Conservation (phyloP, 2,888 invertebrate genomes). For the Melanchra persicariae region DNA sequence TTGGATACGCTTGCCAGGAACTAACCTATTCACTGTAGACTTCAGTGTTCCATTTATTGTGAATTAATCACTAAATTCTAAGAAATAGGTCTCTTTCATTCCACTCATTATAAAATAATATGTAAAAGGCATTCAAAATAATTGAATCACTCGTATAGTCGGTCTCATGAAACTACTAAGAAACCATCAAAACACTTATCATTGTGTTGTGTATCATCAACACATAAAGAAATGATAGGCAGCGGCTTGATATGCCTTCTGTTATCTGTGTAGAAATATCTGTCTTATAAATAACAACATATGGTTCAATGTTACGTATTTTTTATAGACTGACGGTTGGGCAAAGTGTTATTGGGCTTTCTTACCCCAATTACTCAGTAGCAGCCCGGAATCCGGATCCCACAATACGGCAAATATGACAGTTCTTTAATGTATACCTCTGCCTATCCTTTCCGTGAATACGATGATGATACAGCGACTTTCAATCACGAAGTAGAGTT, state of each 20-base stretch:
- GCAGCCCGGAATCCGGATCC: too few relatives aligned
- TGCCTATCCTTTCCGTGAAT: not conserved
- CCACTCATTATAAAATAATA: not conserved
- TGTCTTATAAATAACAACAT: conserved; percentile 29
- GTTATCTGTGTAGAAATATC: conserved; percentile 34
- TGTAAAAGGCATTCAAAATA: conserved; percentile 5
- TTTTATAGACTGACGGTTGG: not conserved
- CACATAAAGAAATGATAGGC: conserved; percentile 28
- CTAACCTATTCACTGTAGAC: not conserved
- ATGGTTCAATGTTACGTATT: conserved; percentile 7
- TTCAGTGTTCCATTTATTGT: not conserved
- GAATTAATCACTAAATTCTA: not conserved
- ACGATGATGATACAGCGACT: too few relatives aligned
- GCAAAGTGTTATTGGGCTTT: too few relatives aligned
- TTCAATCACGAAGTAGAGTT: too few relatives aligned
- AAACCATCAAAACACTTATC: conserved; percentile 41
- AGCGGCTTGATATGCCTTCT: conserved; percentile 7
- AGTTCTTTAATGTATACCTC: not conserved
- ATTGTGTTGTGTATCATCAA: conserved; percentile 34
- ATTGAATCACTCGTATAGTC: conserved; percentile 16
- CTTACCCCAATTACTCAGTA: too few relatives aligned
- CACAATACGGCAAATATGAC: too few relatives aligned
- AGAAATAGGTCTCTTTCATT: not conserved
- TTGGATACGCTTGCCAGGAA: not conserved
- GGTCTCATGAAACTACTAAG: conserved; percentile 36